Percentiles rank a stretch among this genome's conserved stretches.
Evolutionary conservation across 2,888 invertebrate genomes (phyloP).

Genomic region (Sussaba pulchella): DNA sequence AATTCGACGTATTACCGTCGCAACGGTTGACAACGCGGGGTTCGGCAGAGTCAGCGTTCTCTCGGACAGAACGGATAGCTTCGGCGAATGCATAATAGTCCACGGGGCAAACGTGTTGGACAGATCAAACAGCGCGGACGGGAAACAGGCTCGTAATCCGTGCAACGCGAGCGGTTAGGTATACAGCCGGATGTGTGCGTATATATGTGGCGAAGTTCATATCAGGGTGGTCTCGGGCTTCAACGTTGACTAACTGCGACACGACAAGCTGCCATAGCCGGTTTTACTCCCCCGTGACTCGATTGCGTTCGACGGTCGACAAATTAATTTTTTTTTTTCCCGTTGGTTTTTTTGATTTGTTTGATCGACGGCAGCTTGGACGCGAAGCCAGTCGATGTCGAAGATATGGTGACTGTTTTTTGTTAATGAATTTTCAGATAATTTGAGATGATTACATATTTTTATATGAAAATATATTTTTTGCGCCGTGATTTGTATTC

Average conservation of each 20-base stretch:
- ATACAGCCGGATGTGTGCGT: background rate
- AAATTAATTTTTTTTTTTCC: too few species aligned
- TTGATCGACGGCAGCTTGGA: constrained; percentile 72
- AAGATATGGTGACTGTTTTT: constrained; percentile 22
- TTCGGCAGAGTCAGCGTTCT: background rate
- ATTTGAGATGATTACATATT: too few species aligned
- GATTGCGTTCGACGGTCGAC: constrained; percentile 76
- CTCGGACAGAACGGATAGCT: too few species aligned
- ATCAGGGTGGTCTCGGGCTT: constrained; percentile 76
- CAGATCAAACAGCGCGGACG: constrained; percentile 13
- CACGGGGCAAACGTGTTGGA: constrained; percentile 3
- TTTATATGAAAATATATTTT: too few species aligned
- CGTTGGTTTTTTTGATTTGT: too few species aligned
- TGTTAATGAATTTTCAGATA: too few species aligned
- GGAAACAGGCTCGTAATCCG: background rate
- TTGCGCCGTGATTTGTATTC: too few species aligned
- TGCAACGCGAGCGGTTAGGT: constrained; percentile 5
- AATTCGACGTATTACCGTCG: constrained; percentile 26
- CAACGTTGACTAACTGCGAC: constrained; percentile 79
- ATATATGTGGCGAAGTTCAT: constrained; percentile 42
- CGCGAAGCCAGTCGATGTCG: constrained; percentile 36
- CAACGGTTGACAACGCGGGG: background rate
- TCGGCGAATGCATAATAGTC: background rate
- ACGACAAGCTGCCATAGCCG: constrained; percentile 79
- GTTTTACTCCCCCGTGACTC: constrained; percentile 75